These are phyloP conservation scores for Pogonocichla stellata DNA, from an alignment of 2,113 vertebrate species.

Conservation along the genomic window DNA sequence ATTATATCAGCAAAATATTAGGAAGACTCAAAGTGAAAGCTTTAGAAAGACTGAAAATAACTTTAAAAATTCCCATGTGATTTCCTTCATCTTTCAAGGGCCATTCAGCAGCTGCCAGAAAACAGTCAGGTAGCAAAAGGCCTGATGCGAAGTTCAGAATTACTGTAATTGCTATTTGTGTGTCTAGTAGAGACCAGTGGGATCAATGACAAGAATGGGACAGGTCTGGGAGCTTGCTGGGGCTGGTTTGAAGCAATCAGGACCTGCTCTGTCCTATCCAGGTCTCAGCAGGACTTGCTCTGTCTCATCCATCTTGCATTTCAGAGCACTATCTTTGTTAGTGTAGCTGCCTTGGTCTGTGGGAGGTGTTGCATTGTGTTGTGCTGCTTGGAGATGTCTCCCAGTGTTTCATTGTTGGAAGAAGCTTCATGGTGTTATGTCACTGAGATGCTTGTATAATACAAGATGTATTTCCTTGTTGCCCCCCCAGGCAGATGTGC, in stretches of 20 bases:
- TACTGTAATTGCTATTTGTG: background rate
- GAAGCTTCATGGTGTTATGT: background rate
- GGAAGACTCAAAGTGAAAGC: background rate
- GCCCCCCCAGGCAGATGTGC: constrained; percentile 61
- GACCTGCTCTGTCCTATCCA: background rate
- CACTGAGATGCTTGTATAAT: background rate
- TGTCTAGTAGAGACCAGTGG: background rate
- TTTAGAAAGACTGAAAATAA: background rate
- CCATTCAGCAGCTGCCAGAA: background rate
- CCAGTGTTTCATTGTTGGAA: background rate
- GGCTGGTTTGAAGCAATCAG: background rate
- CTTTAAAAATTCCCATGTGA: background rate
- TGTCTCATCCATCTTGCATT: background rate
- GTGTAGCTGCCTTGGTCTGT: background rate
- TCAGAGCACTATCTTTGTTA: background rate
- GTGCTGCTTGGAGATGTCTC: background rate
- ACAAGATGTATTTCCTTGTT: background rate
- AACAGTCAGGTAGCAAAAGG: background rate
- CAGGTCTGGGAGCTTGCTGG: background rate
- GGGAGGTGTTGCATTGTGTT: background rate
- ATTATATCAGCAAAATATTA: background rate
- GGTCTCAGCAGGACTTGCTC: background rate
- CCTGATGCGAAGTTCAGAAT: background rate
- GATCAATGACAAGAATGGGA: background rate
- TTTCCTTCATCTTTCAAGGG: background rate